Conservation (phyloP, 2,888 invertebrate species). For the Yponomeuta malinellus region DNA sequence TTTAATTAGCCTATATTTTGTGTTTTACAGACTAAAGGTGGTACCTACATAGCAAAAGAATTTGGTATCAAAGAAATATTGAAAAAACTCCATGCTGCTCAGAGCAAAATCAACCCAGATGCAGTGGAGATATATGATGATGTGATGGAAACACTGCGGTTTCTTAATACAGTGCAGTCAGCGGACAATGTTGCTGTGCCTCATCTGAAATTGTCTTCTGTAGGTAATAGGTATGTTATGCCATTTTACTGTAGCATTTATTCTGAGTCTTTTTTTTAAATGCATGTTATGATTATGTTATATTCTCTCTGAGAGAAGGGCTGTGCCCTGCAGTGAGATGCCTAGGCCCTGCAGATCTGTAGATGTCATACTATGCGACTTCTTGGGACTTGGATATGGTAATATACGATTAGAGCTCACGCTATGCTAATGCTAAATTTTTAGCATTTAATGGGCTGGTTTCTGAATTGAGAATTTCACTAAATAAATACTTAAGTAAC, state of each 20-base stretch:
- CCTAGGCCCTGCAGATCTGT: too few species aligned
- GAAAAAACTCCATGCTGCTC: constrained; percentile 52
- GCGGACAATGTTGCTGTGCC: constrained; percentile 48
- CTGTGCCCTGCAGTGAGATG: too few species aligned
- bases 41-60: constrained; percentile 66
- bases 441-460: too few species aligned
- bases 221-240: constrained; percentile 40
- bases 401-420: too few species aligned
- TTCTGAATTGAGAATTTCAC: too few species aligned
- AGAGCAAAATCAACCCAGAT: constrained; percentile 52
- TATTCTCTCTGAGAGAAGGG: neutral
- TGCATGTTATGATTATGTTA: neutral
- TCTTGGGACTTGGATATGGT: too few species aligned
- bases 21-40: constrained; percentile 66
- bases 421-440: too few species aligned
- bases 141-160: constrained; percentile 56
- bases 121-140: constrained; percentile 57
- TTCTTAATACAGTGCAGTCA: constrained; percentile 57
- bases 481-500: too few species aligned
- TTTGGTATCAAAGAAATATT: constrained; percentile 58
- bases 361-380: too few species aligned
- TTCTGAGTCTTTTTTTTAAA: neutral
- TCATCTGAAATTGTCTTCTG: constrained; percentile 57
- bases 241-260: neutral
- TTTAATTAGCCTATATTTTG: neutral